A percentile compares a stretch with the other conserved stretches of the same genome.
phyloP scores from a whole-genome alignment of 2,113 vertebrate species.

The Ardeotis arabs region DNA sequence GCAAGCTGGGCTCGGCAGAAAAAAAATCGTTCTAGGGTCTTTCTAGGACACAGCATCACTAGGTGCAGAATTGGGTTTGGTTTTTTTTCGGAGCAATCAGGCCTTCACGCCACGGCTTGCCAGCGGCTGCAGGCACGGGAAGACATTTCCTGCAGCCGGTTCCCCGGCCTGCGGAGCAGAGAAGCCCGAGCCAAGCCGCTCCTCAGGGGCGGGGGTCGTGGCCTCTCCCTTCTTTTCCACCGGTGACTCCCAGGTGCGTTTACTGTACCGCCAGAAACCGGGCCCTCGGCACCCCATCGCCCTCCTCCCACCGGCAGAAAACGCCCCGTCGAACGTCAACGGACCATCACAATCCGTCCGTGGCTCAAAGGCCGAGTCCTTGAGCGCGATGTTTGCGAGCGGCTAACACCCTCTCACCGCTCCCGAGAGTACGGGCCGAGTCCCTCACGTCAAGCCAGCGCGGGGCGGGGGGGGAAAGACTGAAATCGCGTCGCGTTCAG shows the following conservation, averaged over 20 bases:
- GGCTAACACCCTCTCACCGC: not conserved
- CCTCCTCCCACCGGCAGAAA: not conserved
- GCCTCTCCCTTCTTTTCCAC: accelerated
- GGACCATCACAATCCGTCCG: not conserved
- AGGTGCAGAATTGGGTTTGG: not conserved
- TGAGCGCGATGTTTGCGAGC: not conserved
- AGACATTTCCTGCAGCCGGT: not conserved
- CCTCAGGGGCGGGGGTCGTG: accelerated
- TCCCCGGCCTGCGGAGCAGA: not conserved
- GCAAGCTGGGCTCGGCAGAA: accelerated
- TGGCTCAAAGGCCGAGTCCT: not conserved
- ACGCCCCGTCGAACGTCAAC: not conserved
- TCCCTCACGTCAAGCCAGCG: not conserved
- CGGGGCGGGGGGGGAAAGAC: not conserved
- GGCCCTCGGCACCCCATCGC: not conserved
- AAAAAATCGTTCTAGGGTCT: not conserved
- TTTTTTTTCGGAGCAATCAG: too few species aligned
- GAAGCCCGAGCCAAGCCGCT: not conserved
- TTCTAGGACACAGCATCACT: not conserved
- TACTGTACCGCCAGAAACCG: too few species aligned
- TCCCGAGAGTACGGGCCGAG: not conserved
- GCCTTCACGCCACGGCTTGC: not conserved
- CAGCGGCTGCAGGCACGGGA: not conserved
- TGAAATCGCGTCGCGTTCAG: not conserved
- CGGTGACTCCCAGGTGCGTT: not conserved